Evolutionary conservation across 2,888 invertebrate species (phyloP).

Genomic region (Galeruca laticollis): DNA sequence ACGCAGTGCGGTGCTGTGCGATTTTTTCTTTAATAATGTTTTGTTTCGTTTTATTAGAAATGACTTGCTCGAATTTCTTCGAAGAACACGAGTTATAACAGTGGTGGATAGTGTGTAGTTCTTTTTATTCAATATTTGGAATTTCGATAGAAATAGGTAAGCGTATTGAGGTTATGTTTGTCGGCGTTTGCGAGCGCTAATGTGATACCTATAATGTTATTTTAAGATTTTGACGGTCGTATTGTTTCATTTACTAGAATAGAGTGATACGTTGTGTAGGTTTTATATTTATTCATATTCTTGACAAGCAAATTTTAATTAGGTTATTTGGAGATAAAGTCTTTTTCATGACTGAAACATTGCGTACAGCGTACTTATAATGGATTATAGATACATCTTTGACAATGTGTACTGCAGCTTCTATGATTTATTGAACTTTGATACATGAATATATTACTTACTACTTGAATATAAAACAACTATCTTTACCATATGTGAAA

Average conservation of each 20-base stretch:
- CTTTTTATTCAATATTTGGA: slow-evolving; percentile 5
- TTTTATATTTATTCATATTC: no score
- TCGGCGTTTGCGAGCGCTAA: slow-evolving; percentile 7
- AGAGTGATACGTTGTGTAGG: no score
- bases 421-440: no score
- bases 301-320: no score
- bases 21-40: slow-evolving; percentile 35
- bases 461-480: no score
- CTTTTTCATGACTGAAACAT: no score
- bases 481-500: no score
- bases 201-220: slow-evolving; percentile 17
- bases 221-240: slow-evolving; percentile 24
- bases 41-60: slow-evolving; percentile 44
- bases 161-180: slow-evolving; percentile 31
- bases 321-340: no score
- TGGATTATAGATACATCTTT: no score
- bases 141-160: slow-evolving; percentile 19
- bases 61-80: slow-evolving; percentile 41
- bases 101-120: slow-evolving; percentile 30
- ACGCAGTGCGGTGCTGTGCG: slow-evolving; percentile 36
- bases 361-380: no score
- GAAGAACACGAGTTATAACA: slow-evolving; percentile 38
- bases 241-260: background rate
- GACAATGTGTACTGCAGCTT: no score
- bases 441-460: no score